Percentiles rank a stretch among this genome's conserved stretches.
These are phyloP conservation scores for Helobdella robusta DNA, from an alignment of 2,888 invertebrate genomes.

Conservation along the genomic window DNA sequence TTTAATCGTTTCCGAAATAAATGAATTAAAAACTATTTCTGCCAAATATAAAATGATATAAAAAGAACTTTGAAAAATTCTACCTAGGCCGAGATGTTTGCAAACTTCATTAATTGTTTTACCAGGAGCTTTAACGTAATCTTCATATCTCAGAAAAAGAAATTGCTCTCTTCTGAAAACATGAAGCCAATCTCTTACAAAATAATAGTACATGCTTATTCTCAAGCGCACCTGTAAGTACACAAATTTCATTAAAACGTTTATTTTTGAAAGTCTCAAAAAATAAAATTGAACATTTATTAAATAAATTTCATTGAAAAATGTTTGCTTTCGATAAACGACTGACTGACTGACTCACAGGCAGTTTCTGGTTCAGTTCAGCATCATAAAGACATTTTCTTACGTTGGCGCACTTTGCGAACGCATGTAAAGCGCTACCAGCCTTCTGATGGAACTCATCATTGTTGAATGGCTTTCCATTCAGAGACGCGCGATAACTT, in stretches of 20 bases:
- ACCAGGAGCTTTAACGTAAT: conserved; percentile 24
- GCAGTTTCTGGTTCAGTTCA: conserved; percentile 20
- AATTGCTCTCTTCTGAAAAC: conserved; percentile 19
- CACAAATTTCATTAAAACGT: background rate
- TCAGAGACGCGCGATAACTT: background rate
- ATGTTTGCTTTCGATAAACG: too few species aligned
- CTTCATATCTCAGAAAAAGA: conserved; percentile 25
- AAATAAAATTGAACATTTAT: too few species aligned
- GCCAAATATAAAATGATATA: background rate
- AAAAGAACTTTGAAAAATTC: background rate
- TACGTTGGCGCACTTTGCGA: conserved; percentile 19
- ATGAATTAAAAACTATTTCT: background rate
- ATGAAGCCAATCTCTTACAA: conserved; percentile 24
- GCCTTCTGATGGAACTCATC: conserved; percentile 26
- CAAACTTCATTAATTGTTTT: conserved; percentile 28
- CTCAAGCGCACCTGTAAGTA: conserved; percentile 27
- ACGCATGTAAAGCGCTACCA: conserved; percentile 16
- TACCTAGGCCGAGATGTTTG: conserved; percentile 20
- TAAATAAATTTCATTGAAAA: too few species aligned
- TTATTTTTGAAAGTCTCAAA: background rate
- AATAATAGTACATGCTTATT: conserved; percentile 28
- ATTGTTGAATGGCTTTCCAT: background rate
- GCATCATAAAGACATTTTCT: conserved; percentile 25
- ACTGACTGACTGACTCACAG: conserved; percentile 1
- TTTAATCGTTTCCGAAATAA: background rate